These are phyloP conservation scores for Ibidorhyncha struthersii DNA, from an alignment of 2,113 vertebrate genomes.

Conservation along the genomic window DNA sequence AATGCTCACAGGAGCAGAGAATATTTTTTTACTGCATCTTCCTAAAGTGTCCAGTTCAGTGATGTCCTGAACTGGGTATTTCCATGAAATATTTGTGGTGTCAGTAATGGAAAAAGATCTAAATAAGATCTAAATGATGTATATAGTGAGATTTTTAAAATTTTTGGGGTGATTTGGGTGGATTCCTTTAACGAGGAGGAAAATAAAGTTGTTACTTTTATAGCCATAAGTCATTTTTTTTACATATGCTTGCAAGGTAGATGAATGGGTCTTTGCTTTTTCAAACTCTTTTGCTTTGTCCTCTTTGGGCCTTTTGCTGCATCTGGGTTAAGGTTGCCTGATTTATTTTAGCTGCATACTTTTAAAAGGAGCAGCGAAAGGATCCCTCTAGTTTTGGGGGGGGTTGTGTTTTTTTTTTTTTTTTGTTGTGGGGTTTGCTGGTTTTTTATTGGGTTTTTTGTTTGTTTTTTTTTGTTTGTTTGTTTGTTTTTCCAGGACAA, in stretches of 20 bases:
- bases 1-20: neutral
- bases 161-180: neutral
- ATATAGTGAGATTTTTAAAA: fast-evolving
- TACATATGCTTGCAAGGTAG: neutral
- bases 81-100: neutral
- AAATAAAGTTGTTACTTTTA: neutral
- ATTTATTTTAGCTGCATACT: neutral
- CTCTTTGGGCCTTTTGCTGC: neutral
- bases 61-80: neutral
- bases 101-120: neutral
- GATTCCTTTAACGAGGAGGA: neutral
- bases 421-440: too few relatives aligned
- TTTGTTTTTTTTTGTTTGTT: neutral
- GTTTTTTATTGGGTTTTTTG: neutral
- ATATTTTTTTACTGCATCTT: neutral
- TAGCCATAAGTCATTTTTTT: neutral
- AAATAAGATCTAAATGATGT: neutral
- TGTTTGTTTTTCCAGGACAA: neutral
- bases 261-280: neutral
- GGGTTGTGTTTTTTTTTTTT: too few relatives aligned
- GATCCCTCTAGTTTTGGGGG: neutral
- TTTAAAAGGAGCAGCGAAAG: neutral
- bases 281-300: neutral
- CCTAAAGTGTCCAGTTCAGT: neutral
- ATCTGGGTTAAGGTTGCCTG: neutral